A percentile compares a stretch with the other conserved stretches of the same genome.
phyloP scores from a whole-genome alignment of 2,113 vertebrate species.

The Misgurnus anguillicaudatus region DNA sequence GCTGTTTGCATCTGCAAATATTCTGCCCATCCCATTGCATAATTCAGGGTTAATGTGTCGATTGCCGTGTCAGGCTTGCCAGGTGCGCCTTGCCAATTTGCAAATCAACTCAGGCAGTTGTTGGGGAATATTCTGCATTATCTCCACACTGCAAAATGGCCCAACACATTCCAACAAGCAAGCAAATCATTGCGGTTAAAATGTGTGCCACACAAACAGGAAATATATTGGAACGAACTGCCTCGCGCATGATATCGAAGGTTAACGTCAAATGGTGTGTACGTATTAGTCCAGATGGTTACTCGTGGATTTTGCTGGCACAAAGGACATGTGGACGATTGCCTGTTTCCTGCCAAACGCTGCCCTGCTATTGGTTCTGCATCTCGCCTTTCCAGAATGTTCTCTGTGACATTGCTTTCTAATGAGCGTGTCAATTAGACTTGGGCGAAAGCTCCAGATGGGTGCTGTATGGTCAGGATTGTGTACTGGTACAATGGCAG shows the following conservation, averaged over 20 bases:
- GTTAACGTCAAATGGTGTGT: neutral
- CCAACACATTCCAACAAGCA: conserved; percentile 19
- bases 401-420: conserved; percentile 53
- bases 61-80: conserved; percentile 29
- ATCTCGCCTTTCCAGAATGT: conserved; percentile 46
- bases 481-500: conserved; percentile 44
- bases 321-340: conserved; percentile 18
- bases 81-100: conserved; percentile 33
- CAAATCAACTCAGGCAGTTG: conserved; percentile 39
- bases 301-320: conserved; percentile 41
- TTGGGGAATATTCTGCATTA: conserved; percentile 29
- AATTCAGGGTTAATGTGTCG: conserved; percentile 47
- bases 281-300: conserved; percentile 51
- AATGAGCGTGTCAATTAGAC: conserved; percentile 49
- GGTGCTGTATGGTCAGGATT: conserved; percentile 42
- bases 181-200: conserved; percentile 32
- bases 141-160: conserved; percentile 1
- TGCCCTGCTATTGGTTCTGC: conserved; percentile 22
- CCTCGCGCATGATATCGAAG: neutral
- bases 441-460: conserved; percentile 51
- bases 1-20: conserved; percentile 2
- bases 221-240: neutral
- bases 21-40: conserved; percentile 35
- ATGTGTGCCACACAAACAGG: neutral
- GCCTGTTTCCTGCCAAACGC: conserved; percentile 49